Conservation (phyloP, 2,888 invertebrate species). For the Spatulosminthurus flaviceps region DNA sequence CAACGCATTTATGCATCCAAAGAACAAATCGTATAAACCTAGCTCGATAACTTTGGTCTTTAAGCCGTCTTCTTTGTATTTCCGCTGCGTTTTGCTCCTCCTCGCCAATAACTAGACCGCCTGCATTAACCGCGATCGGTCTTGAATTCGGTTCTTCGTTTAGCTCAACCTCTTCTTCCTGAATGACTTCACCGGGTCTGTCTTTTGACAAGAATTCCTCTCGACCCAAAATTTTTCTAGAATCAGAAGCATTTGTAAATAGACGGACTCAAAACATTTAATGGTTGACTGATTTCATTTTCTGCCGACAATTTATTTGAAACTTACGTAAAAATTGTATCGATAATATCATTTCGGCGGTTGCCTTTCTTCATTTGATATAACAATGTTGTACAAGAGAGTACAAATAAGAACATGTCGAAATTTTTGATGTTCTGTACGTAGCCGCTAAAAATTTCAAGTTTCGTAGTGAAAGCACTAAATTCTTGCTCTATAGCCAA, state of each 20-base stretch:
- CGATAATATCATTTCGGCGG: conserved; percentile 57
- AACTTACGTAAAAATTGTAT: conserved; percentile 60
- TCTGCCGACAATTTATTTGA: too few relatives aligned
- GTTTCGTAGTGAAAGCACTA: too few relatives aligned
- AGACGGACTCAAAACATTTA: not conserved
- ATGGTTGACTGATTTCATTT: too few relatives aligned
- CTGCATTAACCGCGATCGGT: conserved; percentile 46
- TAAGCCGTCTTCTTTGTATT: conserved; percentile 48
- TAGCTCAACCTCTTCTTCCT: conserved; percentile 45
- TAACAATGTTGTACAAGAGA: conserved; percentile 58
- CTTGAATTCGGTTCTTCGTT: conserved; percentile 47
- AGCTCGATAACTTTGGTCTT: conserved; percentile 59
- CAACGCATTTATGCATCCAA: conserved; percentile 62
- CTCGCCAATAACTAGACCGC: conserved; percentile 52
- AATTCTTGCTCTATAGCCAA: too few relatives aligned
- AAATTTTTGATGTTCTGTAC: conserved; percentile 61
- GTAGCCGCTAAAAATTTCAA: conserved; percentile 52
- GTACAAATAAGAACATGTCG: conserved; percentile 59
- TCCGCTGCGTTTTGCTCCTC: conserved; percentile 50
- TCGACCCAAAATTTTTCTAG: conserved; percentile 61
- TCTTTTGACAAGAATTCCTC: conserved; percentile 59
- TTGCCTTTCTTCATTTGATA: conserved; percentile 63
- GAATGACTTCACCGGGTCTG: conserved; percentile 35
- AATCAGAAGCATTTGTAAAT: not conserved
- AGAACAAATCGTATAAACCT: conserved; percentile 61